Base-by-base conservation (phyloP, 2,797 vertebrate species). In the Arvicola amphibius region DNA sequence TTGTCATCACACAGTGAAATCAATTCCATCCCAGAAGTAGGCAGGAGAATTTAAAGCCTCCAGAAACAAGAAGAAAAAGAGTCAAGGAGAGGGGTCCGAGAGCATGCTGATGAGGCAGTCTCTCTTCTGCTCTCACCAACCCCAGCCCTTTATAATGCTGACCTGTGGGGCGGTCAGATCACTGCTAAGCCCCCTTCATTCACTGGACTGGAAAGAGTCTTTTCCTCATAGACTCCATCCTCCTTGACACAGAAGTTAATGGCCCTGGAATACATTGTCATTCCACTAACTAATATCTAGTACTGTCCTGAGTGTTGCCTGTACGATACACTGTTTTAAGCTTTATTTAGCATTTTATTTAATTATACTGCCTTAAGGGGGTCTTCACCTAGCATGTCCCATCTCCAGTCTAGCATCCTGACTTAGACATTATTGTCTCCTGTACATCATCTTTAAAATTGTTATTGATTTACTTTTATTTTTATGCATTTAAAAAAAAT, bases 61-160 rank as follows among this genome's bases (percentile, higher is more conserved):
- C 89, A 40, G 65, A 96, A 95, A 88, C 37, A 34, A n/a, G n/a
- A 92, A 76, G 69, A 32, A 74, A 77, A 74, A 71, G 43, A 90
- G 17, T 61, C 43, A 27, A 40, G 77, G 61, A 14, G 51, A 78
- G 43, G 37, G 32, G 0, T 7, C 53, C 19, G 3, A 25, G 25
- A 16, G 34, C 6, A 51, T 51, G 29, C 29, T 65, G 17, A 12
- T 61, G 69, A 56, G 46, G 6, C 6, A 11, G 80, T 77, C 21
- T 5, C 1, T 4, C 77, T 21, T 77, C 25, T 61, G 37, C 16
- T 92, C 12, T 92, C 53, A 48, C 2, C 29, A 29, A 69, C 40
- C 34, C 10, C 4, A 46, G 61, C 5, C 34, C 2, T 86, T 71
- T 13, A 56, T 48, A 37, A 92, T 69, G 81, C 21, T 80, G 51